Conservation (phyloP, 2,113 vertebrate genomes). For the Oncorhynchus kisutch region DNA sequence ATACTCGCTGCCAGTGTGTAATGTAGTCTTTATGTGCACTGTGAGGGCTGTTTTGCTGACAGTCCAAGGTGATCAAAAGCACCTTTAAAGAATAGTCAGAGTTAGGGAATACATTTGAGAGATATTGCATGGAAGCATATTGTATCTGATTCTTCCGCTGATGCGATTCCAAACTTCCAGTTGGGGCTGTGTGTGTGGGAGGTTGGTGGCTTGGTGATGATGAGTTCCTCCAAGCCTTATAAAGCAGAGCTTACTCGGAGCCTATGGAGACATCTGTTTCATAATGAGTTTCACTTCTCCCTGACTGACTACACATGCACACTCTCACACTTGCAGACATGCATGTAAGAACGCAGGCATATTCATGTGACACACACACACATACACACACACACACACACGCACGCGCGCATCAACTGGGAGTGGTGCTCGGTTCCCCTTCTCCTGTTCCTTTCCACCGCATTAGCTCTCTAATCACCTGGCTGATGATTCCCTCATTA, state of each 20-base stretch:
- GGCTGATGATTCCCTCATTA: too few species aligned
- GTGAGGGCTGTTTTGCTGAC: too few species aligned
- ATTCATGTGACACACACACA: not conserved
- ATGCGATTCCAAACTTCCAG: not conserved
- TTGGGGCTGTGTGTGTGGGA: conserved; percentile 36
- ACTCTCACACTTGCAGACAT: conserved; percentile 9
- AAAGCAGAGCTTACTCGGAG: conserved; percentile 30
- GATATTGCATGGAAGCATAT: too few species aligned
- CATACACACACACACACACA: not conserved
- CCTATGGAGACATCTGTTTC: conserved; percentile 45
- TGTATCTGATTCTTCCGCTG: too few species aligned
- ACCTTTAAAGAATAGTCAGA: too few species aligned
- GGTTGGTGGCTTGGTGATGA: conserved; percentile 30
- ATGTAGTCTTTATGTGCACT: too few species aligned
- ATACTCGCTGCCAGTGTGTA: too few species aligned
- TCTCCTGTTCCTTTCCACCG: too few species aligned
- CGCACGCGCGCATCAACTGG: not conserved
- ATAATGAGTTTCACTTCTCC: conserved; percentile 36
- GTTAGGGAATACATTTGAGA: too few species aligned
- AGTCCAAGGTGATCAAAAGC: too few species aligned
- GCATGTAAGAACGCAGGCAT: not conserved
- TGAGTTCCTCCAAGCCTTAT: conserved; percentile 47
- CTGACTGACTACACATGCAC: conserved; percentile 3
- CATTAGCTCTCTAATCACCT: too few species aligned
- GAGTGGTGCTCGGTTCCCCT: too few species aligned